Base-by-base conservation (phyloP, 2,113 vertebrate genomes). In the Gasterosteus nipponicus region DNA sequence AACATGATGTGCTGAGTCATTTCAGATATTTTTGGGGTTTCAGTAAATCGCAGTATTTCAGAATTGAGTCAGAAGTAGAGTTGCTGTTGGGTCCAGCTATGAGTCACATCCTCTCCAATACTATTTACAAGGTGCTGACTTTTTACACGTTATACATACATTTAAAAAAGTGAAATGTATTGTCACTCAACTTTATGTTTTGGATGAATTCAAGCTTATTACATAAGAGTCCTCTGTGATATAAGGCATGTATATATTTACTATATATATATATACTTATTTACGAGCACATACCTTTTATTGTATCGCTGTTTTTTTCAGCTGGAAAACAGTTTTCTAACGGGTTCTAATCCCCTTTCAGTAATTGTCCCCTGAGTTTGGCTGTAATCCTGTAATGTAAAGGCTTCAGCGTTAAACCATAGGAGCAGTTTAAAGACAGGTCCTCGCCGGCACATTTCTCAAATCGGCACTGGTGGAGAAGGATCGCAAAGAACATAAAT, bases 401-500 rank as follows among this genome's bases (percentile, higher is more conserved):
- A 1, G 96, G 95, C 75, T 90, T 96, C 78, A 96, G 90, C 4
- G 92, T 86, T 73, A 96, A 91, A 44, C 95, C 94, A 14, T 95
- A 95, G 11, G 91, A 31, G 31, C 90, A 94, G 80, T 94, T 92
- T 86, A 94, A 85, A 56, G 92, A 90, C 54, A 95, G 82, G 11
- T 81, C 73, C 47, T 95, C 82, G 1, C 74, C 62, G 0, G 95
- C 93, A 62, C 93, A 88, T 80, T 91, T 91, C 9, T 95, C 89
- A 78, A 96, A 93, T 53, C 81, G 89, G 74, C 94, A 95, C 62
- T 96, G 95, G 75, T 97, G 96, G 44, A 97, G 71, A 2, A 96
- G 85, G 77, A 95, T 93, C 16, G 95, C 90, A 0, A 90, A 81
- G 84, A 96, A 95, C 74, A 97, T 82, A 88, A 95, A 97, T 11